Base-by-base conservation (phyloP, 2,888 invertebrate genomes). In the Xestia ashworthii region DNA sequence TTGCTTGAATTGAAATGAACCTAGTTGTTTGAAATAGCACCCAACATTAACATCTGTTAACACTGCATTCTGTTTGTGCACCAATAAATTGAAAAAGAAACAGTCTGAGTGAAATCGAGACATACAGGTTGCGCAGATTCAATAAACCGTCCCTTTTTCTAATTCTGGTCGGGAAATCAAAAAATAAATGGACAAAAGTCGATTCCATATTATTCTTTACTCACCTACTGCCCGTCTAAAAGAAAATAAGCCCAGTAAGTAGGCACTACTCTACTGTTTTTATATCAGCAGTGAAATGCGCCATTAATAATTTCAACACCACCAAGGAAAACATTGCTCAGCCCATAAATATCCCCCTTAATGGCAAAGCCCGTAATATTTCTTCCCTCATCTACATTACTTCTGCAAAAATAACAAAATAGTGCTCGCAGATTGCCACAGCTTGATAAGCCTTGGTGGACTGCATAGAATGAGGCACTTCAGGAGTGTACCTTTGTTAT, bases 351-450 rank as follows among this genome's bases (percentile, higher is more conserved):
- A 94, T 92, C 88, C 87, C 66, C 83, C 92, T 91, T 95, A 95
- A 95, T 95, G 93, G 94, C 93, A 91, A 91, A 92, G 90, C 86
- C 89, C 73, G 93, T 92, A 92, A 94, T 95, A 95, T 94, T 95
- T 94, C 93, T 94, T 92, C 91, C 91, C 91, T 94, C 93, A 94
- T 95, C 94, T 94, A 93, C 95, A 95, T 95, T 93, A 95, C 93
- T 94, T 93, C 93, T 94, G 94, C 94, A 95, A 95, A 95, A 95
- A 95, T 95, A 95, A 95, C 94, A 93, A 94, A 95, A 95, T 94
- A 94, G 93, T 94, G 91, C 92, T 93, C 93, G 91, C 91, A 92
- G 95, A 95, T 95, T 90, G 93, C 94, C 89, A 91, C 89, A 91
- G 86, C 89, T 89, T 90, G 95, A 96, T 96, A 95, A 94, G 91